phyloP scores from a whole-genome alignment of 2,113 vertebrate genomes.

The Phalacrocorax brasilianus region DNA sequence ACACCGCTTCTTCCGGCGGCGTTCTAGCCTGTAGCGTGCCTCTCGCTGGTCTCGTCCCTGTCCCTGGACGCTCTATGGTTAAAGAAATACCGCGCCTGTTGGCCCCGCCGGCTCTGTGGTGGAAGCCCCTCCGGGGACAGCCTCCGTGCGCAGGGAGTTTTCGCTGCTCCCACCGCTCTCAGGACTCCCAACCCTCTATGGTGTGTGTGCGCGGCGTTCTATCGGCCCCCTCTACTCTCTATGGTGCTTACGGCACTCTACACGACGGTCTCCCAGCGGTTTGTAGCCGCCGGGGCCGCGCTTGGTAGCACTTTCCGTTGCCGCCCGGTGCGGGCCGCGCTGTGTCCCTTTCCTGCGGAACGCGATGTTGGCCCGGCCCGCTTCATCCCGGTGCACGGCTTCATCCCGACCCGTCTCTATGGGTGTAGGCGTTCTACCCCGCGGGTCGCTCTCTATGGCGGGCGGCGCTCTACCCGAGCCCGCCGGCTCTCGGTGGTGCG shows the following conservation, averaged over 20 bases:
- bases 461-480: not conserved
- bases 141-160: accelerated
- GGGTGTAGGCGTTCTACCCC: not conserved
- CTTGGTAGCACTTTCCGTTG: accelerated
- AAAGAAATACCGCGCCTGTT: not conserved
- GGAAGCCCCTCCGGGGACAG: not conserved
- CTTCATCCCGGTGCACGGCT: accelerated
- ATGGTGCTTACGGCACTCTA: not conserved
- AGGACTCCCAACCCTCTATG: not conserved
- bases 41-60: too few species aligned
- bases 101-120: too few species aligned
- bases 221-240: not conserved
- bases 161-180: too few species aligned
- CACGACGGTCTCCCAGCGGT: not conserved
- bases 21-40: too few species aligned
- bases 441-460: not conserved
- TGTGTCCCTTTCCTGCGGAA: too few species aligned
- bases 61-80: not conserved
- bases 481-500: too few species aligned
- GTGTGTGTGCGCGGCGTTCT: not conserved
- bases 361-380: too few species aligned
- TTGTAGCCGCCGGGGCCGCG: too few species aligned
- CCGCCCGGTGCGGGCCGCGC: not conserved
- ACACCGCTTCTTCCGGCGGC: too few species aligned
- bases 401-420: not conserved